Base-by-base conservation (phyloP, 2,113 vertebrate species). In the Struthidea cinerea region DNA sequence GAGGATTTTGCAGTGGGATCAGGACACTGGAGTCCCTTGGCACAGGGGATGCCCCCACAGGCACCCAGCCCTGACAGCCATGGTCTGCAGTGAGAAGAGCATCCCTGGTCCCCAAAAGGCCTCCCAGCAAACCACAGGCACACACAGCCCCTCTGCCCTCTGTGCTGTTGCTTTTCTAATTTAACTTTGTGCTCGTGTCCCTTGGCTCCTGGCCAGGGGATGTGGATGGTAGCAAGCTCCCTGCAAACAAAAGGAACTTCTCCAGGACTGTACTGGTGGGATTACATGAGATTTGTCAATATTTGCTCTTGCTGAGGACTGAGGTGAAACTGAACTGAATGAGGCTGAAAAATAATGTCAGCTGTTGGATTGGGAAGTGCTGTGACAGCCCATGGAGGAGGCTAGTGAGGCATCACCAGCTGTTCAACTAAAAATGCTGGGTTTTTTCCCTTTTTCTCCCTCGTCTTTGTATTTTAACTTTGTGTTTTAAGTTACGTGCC, bases 291-390 rank as follows among this genome's bases (percentile, higher is more conserved):
- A 44, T 74, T 19, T 61, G 59, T 55, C 86, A 94, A 80, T 59
- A 67, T 95, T 90, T 95, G 64, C 52, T 79, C 89, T 89, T 95
- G 64, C 56, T 79, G 86, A 59, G 71, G 47, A 74, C 10, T 73
- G 85, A 93, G 90, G 79, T 84, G 83, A 69, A 80, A 79, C 37
- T 35, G 91, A 90, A 80, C 50, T 16, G 37, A 90, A 55, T 6
- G 44, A 88, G 60, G 39, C 64, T 74, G 49, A 61, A 60, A 94
- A 91, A 70, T 27, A 5, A 23, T 21, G 41, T 63, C 81, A 50
- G 65, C 1, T 55, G 9, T 5, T 32, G 70, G 69, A 13, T 3
- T 46, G 42, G 56, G 59, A 76, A 73, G 24, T 10, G 52, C 60
- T 2, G 1, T 57, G 85, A 52, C 9, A 61, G 67, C 64, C 49